Conservation (phyloP, 2,113 vertebrate genomes). For the Nibea coibor region DNA sequence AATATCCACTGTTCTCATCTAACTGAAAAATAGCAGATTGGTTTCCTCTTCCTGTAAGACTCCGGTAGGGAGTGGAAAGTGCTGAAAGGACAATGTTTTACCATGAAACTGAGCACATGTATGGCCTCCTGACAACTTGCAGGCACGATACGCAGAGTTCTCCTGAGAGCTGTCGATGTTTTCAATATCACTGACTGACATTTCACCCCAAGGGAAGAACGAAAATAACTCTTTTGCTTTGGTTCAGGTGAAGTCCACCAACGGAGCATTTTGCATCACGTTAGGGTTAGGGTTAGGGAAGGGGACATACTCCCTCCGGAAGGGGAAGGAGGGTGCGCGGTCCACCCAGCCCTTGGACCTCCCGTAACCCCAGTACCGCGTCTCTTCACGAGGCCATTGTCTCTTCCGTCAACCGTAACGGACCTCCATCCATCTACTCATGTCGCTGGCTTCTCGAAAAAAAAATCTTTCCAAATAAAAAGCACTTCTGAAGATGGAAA, state of each 20-base stretch:
- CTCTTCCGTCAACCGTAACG: too few relatives aligned
- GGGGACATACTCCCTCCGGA: too few relatives aligned
- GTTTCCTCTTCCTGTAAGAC: slow-evolving; percentile 41
- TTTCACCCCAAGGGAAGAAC: neutral
- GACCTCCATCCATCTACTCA: too few relatives aligned
- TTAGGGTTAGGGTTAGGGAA: neutral
- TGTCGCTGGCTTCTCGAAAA: too few relatives aligned
- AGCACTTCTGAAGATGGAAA: too few relatives aligned
- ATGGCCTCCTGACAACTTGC: slow-evolving; percentile 25
- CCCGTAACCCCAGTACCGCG: too few relatives aligned
- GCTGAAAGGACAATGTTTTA: slow-evolving; percentile 7
- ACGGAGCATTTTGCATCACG: slow-evolving; percentile 6
- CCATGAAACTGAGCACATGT: neutral
- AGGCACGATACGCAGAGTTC: slow-evolving; percentile 30
- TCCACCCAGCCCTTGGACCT: too few relatives aligned
- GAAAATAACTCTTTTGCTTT: slow-evolving; percentile 35
- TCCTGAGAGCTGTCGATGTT: slow-evolving; percentile 49
- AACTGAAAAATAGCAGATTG: slow-evolving; percentile 5
- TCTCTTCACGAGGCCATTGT: too few relatives aligned
- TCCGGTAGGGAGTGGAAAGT: neutral
- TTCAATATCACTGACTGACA: slow-evolving; percentile 16
- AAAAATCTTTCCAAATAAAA: too few relatives aligned
- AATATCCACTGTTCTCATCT: slow-evolving; percentile 44
- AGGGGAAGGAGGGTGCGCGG: too few relatives aligned
- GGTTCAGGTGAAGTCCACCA: slow-evolving; percentile 19